These are phyloP conservation scores for Ceyx melanurus DNA, from an alignment of 2,113 vertebrate species.

Conservation along the genomic window DNA sequence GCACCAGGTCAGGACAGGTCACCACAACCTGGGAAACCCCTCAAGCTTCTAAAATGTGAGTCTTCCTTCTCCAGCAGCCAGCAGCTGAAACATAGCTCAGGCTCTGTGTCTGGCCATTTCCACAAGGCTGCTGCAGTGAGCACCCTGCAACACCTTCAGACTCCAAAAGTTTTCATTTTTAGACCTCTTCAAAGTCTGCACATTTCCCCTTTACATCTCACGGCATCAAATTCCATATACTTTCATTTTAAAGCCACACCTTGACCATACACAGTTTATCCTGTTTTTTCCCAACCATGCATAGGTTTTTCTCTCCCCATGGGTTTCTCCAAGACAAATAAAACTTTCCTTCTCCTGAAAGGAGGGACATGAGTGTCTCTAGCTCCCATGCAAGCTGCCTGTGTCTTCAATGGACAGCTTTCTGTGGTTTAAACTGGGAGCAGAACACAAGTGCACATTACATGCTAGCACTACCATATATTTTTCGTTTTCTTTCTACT, in stretches of 20 bases:
- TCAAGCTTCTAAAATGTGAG: accelerated
- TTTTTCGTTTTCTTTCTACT: background rate
- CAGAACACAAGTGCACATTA: background rate
- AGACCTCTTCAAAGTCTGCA: background rate
- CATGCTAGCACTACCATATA: accelerated
- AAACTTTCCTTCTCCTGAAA: background rate
- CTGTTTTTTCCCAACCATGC: background rate
- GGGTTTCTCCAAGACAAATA: background rate
- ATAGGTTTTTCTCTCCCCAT: background rate
- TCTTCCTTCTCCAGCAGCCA: background rate
- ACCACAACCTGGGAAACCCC: background rate
- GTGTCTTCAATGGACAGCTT: background rate
- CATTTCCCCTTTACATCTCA: background rate
- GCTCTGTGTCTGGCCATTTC: background rate
- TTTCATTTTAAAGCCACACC: background rate
- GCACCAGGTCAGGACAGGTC: background rate
- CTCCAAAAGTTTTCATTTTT: background rate
- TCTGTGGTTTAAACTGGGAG: background rate
- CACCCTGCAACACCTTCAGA: background rate
- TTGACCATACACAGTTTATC: background rate
- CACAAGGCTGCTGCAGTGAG: background rate
- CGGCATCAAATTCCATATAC: background rate
- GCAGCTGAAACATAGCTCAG: accelerated
- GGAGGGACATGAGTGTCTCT: background rate
- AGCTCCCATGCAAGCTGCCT: background rate